Evolutionary conservation across 2,888 invertebrate species (phyloP).

Genomic region (Lingula anatina): DNA sequence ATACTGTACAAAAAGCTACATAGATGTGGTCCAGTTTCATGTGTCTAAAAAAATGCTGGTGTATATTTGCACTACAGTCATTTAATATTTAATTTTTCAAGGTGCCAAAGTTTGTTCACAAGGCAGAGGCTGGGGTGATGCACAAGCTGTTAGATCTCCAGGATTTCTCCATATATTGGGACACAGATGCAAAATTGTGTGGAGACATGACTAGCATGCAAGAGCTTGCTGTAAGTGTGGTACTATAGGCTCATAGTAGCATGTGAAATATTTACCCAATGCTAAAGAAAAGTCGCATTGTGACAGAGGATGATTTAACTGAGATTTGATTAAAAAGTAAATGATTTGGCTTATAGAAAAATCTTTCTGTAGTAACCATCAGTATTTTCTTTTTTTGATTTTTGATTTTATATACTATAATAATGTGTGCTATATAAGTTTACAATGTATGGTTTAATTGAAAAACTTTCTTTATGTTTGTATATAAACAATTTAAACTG

Average conservation of each 20-base stretch:
- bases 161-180: slow-evolving; percentile 88
- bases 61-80: too few species aligned
- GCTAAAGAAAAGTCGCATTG: too few species aligned
- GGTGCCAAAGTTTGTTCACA: slow-evolving; percentile 52
- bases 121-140: slow-evolving; percentile 39
- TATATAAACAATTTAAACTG: too few species aligned
- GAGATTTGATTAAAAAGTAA: too few species aligned
- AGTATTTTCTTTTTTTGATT: background rate
- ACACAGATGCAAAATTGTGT: slow-evolving; percentile 66
- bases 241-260: background rate
- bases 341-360: too few species aligned
- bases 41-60: slow-evolving; percentile 1
- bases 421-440: too few species aligned
- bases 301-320: background rate
- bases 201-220: slow-evolving; percentile 64
- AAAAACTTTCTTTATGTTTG: too few species aligned
- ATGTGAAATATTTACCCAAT: background rate
- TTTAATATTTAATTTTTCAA: too few species aligned
- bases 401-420: background rate
- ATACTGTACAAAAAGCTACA: too few species aligned
- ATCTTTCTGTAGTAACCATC: background rate
- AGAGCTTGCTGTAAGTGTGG: slow-evolving; percentile 64
- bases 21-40: background rate
- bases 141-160: slow-evolving; percentile 87
- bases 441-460: too few species aligned